phyloP scores from a whole-genome alignment of 35 echinoderm and acorn worm species.

The Eucidaris tribuloides region DNA sequence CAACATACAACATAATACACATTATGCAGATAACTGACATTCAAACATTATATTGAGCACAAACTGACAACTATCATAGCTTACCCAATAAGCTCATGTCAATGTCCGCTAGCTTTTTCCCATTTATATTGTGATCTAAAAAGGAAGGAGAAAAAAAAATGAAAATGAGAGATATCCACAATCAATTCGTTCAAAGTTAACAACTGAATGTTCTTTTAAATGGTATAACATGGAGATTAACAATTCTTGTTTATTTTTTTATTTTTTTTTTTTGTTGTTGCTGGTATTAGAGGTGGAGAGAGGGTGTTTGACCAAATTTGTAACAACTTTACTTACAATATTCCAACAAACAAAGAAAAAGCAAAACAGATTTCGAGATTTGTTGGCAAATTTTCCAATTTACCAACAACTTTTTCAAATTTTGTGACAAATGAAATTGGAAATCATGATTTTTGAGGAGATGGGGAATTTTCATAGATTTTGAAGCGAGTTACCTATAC shows the following conservation, averaged over 20 bases:
- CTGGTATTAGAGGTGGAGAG: background rate
- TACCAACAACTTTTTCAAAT: too few relatives aligned
- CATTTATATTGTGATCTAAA: slow-evolving; percentile 41
- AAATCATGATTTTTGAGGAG: too few relatives aligned
- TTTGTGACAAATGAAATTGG: too few relatives aligned
- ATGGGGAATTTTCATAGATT: too few relatives aligned
- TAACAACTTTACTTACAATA: too few relatives aligned
- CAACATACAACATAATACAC: too few relatives aligned
- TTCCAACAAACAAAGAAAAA: too few relatives aligned
- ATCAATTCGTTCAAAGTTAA: background rate
- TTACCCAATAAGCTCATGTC: slow-evolving; percentile 56
- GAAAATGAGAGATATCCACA: background rate
- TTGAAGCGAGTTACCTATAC: too few relatives aligned
- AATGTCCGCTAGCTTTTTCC: slow-evolving; percentile 42
- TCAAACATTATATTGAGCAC: background rate
- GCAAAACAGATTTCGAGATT: too few relatives aligned
- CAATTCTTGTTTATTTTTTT: background rate
- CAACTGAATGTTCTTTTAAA: background rate
- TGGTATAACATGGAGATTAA: background rate
- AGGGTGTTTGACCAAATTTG: background rate
- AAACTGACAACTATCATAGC: background rate
- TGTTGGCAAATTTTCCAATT: too few relatives aligned
- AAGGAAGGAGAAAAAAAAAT: background rate
- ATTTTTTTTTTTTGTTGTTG: background rate
- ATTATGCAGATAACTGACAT: background rate